Conservation (phyloP, 1,140 invertebrate genomes). For the Saxidomus purpurata region DNA sequence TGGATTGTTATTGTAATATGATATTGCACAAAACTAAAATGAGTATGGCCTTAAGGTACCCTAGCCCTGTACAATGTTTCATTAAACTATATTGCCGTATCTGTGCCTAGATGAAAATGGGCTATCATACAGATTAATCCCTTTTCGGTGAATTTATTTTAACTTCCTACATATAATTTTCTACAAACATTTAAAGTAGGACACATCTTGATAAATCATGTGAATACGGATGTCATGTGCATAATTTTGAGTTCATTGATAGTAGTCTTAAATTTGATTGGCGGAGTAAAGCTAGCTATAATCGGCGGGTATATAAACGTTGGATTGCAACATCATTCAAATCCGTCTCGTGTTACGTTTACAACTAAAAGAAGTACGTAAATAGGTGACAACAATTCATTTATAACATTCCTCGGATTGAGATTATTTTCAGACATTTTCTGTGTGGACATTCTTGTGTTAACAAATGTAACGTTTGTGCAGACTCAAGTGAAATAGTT, state of each 20-base stretch:
- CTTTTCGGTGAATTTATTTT: constrained; percentile 5
- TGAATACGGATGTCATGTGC: not conserved
- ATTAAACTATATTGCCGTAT: too few species aligned
- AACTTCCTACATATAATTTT: not conserved
- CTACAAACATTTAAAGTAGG: not conserved
- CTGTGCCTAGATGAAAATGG: too few species aligned
- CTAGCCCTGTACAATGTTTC: too few species aligned
- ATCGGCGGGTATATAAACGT: constrained; percentile 15
- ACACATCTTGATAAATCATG: not conserved
- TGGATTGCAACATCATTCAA: constrained; percentile 4
- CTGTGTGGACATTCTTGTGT: not conserved
- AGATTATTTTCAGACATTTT: not conserved
- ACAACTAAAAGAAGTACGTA: too few species aligned
- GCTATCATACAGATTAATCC: not conserved
- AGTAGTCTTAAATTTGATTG: not conserved
- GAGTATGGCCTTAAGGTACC: too few species aligned
- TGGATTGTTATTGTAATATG: too few species aligned
- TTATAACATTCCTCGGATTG: too few species aligned
- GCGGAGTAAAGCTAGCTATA: not conserved
- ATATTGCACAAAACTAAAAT: too few species aligned
- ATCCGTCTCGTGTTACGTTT: not conserved
- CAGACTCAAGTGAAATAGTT: not conserved
- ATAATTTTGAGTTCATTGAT: too few species aligned
- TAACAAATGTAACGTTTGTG: not conserved
- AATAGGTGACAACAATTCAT: too few species aligned